Evolutionary conservation across 2,113 vertebrate species (phyloP), one percentile per base, ranked within the genome.

Genomic region (Campylorhamphus procurvoides): DNA sequence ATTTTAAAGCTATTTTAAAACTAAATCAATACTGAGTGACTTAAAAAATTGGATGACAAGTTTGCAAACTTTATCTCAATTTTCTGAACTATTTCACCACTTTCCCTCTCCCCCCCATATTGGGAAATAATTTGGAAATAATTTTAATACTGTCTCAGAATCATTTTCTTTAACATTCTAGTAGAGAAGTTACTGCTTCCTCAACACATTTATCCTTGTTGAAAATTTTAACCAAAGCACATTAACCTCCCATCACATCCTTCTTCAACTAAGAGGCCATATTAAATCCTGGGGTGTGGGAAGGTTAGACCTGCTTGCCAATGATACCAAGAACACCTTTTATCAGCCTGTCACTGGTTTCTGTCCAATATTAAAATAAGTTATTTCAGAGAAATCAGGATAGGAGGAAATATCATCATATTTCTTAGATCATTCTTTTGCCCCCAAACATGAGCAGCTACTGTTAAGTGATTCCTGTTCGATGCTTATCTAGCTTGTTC

Each of bases 71-170:
- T 17, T 42, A 71, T 71, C 17, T 3, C 15, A 44, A 44, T 64
- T 78, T 84, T 77, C 27, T 58, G 18, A 71, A 1, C 0, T 63
- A 46, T 18, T 42, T 42, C 40, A 42, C 40, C 40, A 42, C 40
- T 14, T 42, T 14, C 40, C 40, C 40, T 42, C 40, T 42, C 31
- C 2, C 0, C 19, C 2, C 3, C 2, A 16, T 33, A 10, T 28
- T n/a, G 46, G 58, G 74, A 94, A 87, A 42, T 29, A 1, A 29
- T 52, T 73, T 44, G 9, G 46, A 92, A 66, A 84, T n/a, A 1
- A 37, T 52, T 94, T 73, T 4, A 44, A 3, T 83, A 35, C 14
- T 63, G 19, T 18, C 31, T 77, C 31, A 67, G 37, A 77, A 52
- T 63, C 50, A 1, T 1, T 62, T 80, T 84, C 10, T 24, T 71